A percentile compares a stretch with the other conserved stretches of the same genome.
These are phyloP conservation scores for Archocentrus centrarchus DNA, from an alignment of 2,113 vertebrate species.

Conservation along the genomic window DNA sequence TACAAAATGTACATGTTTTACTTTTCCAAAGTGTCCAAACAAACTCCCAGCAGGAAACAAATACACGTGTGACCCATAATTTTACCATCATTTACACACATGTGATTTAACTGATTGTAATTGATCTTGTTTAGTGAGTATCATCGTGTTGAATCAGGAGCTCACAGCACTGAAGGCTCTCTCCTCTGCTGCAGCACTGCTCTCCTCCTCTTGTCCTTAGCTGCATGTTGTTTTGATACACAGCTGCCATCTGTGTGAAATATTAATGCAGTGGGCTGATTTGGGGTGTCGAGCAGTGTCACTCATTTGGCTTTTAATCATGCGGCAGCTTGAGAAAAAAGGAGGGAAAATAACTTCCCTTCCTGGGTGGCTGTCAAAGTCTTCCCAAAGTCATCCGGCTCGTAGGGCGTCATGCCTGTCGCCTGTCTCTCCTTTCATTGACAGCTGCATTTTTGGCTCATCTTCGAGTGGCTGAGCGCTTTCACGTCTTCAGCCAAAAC, in stretches of 20 bases:
- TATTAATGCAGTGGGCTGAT: slow-evolving; percentile 85
- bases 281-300: slow-evolving; percentile 83
- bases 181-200: slow-evolving; percentile 54
- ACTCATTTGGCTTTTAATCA: slow-evolving; percentile 87
- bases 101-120: not conserved
- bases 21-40: not conserved
- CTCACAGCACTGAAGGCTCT: slow-evolving; percentile 44
- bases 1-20: too few relatives aligned
- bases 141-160: slow-evolving; percentile 36
- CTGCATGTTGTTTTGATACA: slow-evolving; percentile 84
- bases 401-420: slow-evolving; percentile 75
- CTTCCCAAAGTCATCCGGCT: slow-evolving; percentile 82
- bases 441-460: slow-evolving; percentile 80
- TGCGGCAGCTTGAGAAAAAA: slow-evolving; percentile 79
- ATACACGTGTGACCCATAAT: not conserved
- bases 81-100: not conserved
- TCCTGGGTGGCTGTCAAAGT: slow-evolving; percentile 81
- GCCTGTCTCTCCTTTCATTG: slow-evolving; percentile 75
- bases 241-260: slow-evolving; percentile 85
- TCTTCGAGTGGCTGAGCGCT: slow-evolving; percentile 70
- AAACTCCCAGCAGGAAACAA: too few relatives aligned
- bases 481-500: slow-evolving; percentile 70
- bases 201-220: slow-evolving; percentile 77
- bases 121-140: not conserved
- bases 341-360: slow-evolving; percentile 76